phyloP scores from a whole-genome alignment of 2,888 invertebrate species.

The Macaria liturata region DNA sequence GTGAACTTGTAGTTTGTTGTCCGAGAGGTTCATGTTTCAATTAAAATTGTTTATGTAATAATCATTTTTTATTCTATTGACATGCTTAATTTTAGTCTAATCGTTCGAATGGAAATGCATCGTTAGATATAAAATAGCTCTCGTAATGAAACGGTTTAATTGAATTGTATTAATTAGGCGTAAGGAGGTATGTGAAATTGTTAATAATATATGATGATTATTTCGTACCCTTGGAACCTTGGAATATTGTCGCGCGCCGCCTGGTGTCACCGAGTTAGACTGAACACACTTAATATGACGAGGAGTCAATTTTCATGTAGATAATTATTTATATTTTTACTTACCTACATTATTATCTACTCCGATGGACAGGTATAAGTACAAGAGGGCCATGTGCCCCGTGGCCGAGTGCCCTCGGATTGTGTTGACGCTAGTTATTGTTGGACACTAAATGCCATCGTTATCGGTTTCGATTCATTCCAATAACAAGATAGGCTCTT shows the following conservation, averaged over 20 bases:
- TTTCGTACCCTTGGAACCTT: conserved; percentile 58
- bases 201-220: conserved; percentile 49
- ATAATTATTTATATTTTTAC: conserved; percentile 50
- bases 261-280: conserved; percentile 69
- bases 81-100: conserved; percentile 78
- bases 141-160: conserved; percentile 60
- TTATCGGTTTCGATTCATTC: conserved; percentile 33
- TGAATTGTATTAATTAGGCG: conserved; percentile 66
- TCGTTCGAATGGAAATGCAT: conserved; percentile 75
- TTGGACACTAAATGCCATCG: conserved; percentile 28
- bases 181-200: conserved; percentile 57
- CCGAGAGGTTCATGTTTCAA: conserved; percentile 77
- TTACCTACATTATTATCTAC: conserved; percentile 39
- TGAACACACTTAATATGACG: conserved; percentile 56
- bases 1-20: conserved; percentile 80
- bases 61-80: conserved; percentile 79
- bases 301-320: conserved; percentile 57
- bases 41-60: conserved; percentile 80
- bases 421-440: conserved; percentile 16
- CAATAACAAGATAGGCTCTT: conserved; percentile 29
- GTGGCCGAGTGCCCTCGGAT: conserved; percentile 10
- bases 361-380: conserved; percentile 36
- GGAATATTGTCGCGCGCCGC: conserved; percentile 58
- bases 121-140: conserved; percentile 72
- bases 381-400: conserved; percentile 38